phyloP scores from a whole-genome alignment of 2,113 vertebrate genomes.

The Oryzias javanicus region DNA sequence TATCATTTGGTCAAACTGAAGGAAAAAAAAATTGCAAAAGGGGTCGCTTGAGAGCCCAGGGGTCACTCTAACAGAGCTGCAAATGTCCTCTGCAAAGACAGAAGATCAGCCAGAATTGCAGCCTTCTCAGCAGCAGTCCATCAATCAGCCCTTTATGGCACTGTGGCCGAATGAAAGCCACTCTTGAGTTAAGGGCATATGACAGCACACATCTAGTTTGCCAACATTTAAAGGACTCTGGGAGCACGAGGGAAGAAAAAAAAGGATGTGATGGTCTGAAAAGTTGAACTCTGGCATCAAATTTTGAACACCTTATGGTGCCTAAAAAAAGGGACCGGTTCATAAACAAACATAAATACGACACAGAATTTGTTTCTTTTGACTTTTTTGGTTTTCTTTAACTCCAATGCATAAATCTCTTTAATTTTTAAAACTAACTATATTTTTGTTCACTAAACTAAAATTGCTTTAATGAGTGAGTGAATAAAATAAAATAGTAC shows the following conservation, averaged over 20 bases:
- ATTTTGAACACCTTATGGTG: not conserved
- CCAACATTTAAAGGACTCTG: conserved; percentile 4
- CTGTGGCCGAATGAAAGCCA: conserved; percentile 3
- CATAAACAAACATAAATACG: conserved; percentile 23
- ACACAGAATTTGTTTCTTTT: no score
- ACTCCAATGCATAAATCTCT: no score
- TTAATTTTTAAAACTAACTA: no score
- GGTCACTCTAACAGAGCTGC: conserved; percentile 15
- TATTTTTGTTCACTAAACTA: no score
- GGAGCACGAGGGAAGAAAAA: conserved; percentile 3
- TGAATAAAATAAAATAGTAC: no score
- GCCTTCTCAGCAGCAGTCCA: conserved; percentile 2
- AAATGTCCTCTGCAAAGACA: conserved; percentile 6
- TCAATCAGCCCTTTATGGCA: conserved; percentile 13
- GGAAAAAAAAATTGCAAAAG: not conserved
- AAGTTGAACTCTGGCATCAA: not conserved
- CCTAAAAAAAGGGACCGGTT: not conserved
- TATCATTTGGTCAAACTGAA: conserved; percentile 3
- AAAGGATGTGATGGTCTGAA: not conserved
- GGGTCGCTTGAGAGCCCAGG: not conserved
- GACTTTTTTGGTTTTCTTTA: no score
- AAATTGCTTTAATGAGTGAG: no score
- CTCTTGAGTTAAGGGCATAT: conserved; percentile 9
- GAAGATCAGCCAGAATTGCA: conserved; percentile 7
- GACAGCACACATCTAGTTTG: not conserved